Evolutionary conservation across 2,888 invertebrate genomes (phyloP).

Genomic region (Lepidonotus clava): DNA sequence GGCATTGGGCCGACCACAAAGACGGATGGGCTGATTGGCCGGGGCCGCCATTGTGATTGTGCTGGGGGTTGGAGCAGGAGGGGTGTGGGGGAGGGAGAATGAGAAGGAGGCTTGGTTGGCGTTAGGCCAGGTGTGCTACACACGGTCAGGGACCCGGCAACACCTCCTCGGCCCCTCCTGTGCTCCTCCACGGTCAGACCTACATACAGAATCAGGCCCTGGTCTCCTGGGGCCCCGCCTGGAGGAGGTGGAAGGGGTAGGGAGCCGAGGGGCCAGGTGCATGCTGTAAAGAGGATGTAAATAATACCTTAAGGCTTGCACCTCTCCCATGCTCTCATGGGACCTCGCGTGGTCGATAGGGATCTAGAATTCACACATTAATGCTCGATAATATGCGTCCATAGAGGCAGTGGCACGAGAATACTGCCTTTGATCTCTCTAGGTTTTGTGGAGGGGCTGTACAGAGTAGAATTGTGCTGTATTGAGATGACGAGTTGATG

Average conservation of each 20-base stretch:
- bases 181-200: not conserved
- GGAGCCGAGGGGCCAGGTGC: no score
- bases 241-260: no score
- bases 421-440: not conserved
- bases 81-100: not conserved
- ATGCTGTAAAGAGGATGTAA: not conserved
- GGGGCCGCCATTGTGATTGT: not conserved
- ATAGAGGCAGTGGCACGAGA: not conserved
- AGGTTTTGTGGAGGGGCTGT: not conserved
- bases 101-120: not conserved
- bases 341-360: conserved; percentile 6
- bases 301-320: not conserved
- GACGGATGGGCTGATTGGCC: no score
- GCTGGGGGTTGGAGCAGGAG: not conserved
- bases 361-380: not conserved
- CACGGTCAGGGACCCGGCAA: no score
- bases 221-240: not conserved
- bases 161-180: not conserved
- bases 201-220: not conserved
- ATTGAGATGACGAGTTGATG: no score
- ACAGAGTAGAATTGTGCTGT: not conserved
- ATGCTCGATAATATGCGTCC: not conserved
- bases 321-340: not conserved
- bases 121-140: no score
- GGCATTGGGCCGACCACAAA: no score